Percentiles rank a stretch among this genome's conserved stretches.
phyloP scores from a whole-genome alignment of 2,113 vertebrate species.

The Cyanoderma ruficeps region DNA sequence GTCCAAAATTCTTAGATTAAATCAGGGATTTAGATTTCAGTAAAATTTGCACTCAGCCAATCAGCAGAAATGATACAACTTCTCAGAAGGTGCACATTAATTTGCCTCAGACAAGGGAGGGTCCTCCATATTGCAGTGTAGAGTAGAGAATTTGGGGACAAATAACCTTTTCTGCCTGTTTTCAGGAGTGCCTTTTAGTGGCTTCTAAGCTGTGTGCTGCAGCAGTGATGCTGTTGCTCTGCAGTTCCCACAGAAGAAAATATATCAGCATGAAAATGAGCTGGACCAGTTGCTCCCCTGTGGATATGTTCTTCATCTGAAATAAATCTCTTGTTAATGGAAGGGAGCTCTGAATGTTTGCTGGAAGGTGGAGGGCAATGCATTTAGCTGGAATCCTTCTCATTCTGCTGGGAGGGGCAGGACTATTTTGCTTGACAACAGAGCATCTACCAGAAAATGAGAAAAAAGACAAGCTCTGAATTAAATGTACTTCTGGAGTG shows the following conservation, averaged over 20 bases:
- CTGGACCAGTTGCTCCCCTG: slow-evolving; percentile 12
- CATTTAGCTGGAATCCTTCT: background rate
- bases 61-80: background rate
- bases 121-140: background rate
- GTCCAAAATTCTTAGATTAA: background rate
- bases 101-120: background rate
- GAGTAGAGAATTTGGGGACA: background rate
- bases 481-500: slow-evolving; percentile 31
- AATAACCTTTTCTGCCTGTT: background rate
- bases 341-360: background rate
- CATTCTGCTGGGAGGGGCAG: background rate
- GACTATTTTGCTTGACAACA: background rate
- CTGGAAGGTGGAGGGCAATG: background rate
- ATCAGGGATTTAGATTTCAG: background rate
- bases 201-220: background rate
- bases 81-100: background rate
- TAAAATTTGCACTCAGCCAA: background rate
- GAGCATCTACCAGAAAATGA: background rate
- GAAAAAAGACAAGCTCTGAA: slow-evolving; percentile 17
- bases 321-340: slow-evolving; percentile 17
- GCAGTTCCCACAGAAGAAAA: slow-evolving; percentile 22
- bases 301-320: slow-evolving; percentile 13
- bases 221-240: background rate
- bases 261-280: slow-evolving; percentile 30
- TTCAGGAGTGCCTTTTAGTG: background rate